A percentile compares a stretch with the other conserved stretches of the same genome.
Evolutionary conservation across 2,888 invertebrate species (phyloP).

Genomic region (Athalia circularis): DNA sequence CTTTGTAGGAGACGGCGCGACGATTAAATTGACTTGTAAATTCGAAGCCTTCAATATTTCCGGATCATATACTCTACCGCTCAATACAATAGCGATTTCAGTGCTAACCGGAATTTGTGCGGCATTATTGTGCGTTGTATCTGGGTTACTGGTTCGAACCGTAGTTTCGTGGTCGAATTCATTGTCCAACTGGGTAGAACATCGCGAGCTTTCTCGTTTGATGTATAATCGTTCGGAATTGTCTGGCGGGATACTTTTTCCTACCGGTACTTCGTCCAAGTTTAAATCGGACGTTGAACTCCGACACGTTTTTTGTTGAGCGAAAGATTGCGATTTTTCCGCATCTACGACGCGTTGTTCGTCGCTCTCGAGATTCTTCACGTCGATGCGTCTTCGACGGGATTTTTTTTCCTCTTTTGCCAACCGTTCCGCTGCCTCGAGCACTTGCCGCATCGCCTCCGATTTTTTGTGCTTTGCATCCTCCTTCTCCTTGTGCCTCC

Average conservation of each 20-base stretch:
- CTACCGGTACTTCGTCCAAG: slow-evolving; percentile 10
- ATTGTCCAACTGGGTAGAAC: not conserved
- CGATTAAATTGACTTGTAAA: slow-evolving; percentile 66
- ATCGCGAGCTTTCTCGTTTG: slow-evolving; percentile 23
- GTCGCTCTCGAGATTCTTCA: not conserved
- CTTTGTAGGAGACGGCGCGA: slow-evolving; percentile 60
- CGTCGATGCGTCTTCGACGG: slow-evolving; percentile 23
- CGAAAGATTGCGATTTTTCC: not conserved
- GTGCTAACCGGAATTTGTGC: slow-evolving; percentile 67
- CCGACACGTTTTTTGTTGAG: not conserved
- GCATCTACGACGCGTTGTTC: not conserved
- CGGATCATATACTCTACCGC: slow-evolving; percentile 67
- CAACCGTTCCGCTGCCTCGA: slow-evolving; percentile 82
- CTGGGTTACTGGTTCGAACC: slow-evolving; percentile 3
- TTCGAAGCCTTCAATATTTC: slow-evolving; percentile 63
- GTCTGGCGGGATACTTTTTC: not conserved
- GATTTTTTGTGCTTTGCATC: slow-evolving; percentile 84
- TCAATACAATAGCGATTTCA: slow-evolving; percentile 69
- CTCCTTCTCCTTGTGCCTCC: slow-evolving; percentile 81
- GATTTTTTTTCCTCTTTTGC: slow-evolving; percentile 80
- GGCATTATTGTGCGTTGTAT: slow-evolving; percentile 17
- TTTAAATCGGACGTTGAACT: not conserved
- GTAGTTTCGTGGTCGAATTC: slow-evolving; percentile 24
- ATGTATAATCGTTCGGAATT: slow-evolving; percentile 4
- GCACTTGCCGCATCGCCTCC: slow-evolving; percentile 84